Evolutionary conservation across 2,888 invertebrate species (phyloP).

Genomic region (Drosophila flavopinicola): DNA sequence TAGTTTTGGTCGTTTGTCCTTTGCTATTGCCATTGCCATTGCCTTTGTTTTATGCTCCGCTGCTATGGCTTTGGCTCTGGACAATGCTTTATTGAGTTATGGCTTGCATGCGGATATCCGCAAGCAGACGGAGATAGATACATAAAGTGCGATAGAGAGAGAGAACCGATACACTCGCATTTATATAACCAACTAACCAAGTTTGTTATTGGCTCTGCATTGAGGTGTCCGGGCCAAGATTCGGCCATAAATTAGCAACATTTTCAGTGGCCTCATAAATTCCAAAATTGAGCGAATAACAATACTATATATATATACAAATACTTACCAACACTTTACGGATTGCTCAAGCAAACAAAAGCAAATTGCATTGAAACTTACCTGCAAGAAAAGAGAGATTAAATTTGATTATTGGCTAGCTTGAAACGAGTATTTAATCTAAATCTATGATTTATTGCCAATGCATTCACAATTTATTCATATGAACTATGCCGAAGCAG

Average conservation of each 20-base stretch:
- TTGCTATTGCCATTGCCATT: conserved; percentile 36
- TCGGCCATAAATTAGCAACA: conserved; percentile 70
- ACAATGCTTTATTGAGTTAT: conserved; percentile 79
- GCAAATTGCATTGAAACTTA: conserved; percentile 53
- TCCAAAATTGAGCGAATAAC: conserved; percentile 23
- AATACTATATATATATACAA: conserved; percentile 5
- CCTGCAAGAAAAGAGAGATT: conserved; percentile 49
- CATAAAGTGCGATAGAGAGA: conserved; percentile 7
- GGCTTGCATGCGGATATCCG: conserved; percentile 80
- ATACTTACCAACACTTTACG: conserved; percentile 58
- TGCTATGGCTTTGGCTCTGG: conserved; percentile 57
- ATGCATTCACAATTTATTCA: conserved; percentile 19
- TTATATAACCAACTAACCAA: conserved; percentile 54
- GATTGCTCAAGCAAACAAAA: conserved; percentile 13
- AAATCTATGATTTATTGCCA: conserved; percentile 38
- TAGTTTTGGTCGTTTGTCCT: conserved; percentile 61
- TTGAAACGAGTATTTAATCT: conserved; percentile 19
- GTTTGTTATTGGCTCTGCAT: conserved; percentile 67
- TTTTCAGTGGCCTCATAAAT: conserved; percentile 69
- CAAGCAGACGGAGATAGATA: conserved; percentile 46
- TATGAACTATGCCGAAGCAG: neutral
- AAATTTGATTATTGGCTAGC: conserved; percentile 28
- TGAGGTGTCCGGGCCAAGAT: conserved; percentile 61
- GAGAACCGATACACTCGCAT: conserved; percentile 26
- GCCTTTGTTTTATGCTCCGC: conserved; percentile 40